Percentiles rank a stretch among this genome's conserved stretches.
Conservation (phyloP, 2,113 vertebrate genomes). For the Takifugu bimaculatus region DNA sequence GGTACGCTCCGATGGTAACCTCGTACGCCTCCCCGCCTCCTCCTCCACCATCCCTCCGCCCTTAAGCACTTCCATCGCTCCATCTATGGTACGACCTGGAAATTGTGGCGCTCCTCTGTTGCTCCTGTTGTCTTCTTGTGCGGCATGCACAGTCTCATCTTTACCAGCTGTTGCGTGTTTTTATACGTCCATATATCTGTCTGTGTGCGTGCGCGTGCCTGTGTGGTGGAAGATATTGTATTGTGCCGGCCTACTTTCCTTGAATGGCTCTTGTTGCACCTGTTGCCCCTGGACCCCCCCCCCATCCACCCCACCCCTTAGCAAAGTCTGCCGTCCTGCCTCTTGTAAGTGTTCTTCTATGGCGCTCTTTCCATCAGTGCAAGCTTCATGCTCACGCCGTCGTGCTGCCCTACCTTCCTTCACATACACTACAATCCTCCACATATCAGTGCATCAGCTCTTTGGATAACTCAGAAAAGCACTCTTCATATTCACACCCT, state of each 20-base stretch:
- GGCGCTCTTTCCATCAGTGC: slow-evolving; percentile 44
- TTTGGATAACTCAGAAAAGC: slow-evolving; percentile 35
- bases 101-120: slow-evolving; percentile 29
- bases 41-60: slow-evolving; percentile 44
- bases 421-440: background rate
- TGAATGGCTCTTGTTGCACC: slow-evolving; percentile 47
- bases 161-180: slow-evolving; percentile 22
- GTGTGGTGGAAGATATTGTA: slow-evolving; percentile 31
- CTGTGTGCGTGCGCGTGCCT: slow-evolving; percentile 16
- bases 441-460: slow-evolving; percentile 13
- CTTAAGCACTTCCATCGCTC: slow-evolving; percentile 35
- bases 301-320: slow-evolving; percentile 31
- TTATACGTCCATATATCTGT: slow-evolving; percentile 25
- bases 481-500: slow-evolving; percentile 30
- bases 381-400: slow-evolving; percentile 52
- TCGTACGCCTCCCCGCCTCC: slow-evolving; percentile 52
- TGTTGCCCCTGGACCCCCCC: slow-evolving; percentile 3
- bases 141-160: slow-evolving; percentile 47
- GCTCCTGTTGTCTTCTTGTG: slow-evolving; percentile 41
- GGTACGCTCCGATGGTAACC: slow-evolving; percentile 81
- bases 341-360: slow-evolving; percentile 41
- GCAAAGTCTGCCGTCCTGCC: slow-evolving; percentile 14
- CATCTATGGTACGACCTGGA: slow-evolving; percentile 52
- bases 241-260: slow-evolving; percentile 37
- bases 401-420: slow-evolving; percentile 25